These are phyloP conservation scores for Corythornis madagascariensis DNA, from an alignment of 2,113 vertebrate species.

Conservation along the genomic window DNA sequence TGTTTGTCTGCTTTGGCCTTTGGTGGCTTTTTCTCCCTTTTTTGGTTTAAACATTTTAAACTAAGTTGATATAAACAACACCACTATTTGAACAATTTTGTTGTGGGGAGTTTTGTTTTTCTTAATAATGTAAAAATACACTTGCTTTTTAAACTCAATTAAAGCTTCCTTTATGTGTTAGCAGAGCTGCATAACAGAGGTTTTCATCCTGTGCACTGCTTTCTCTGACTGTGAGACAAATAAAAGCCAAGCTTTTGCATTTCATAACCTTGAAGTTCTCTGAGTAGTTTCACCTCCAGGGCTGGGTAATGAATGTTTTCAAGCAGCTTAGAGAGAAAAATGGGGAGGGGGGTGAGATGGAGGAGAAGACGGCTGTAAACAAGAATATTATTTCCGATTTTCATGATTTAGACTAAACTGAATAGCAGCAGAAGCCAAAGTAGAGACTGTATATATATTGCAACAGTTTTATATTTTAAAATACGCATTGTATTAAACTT, in stretches of 20 bases:
- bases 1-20: slow-evolving; percentile 51
- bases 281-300: slow-evolving; percentile 73
- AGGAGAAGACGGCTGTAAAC: slow-evolving; percentile 22
- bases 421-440: background rate
- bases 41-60: background rate
- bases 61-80: slow-evolving; percentile 35
- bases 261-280: slow-evolving; percentile 76
- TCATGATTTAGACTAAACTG: slow-evolving; percentile 21
- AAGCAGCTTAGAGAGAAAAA: slow-evolving; percentile 50
- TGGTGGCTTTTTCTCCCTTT: background rate
- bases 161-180: slow-evolving; percentile 54
- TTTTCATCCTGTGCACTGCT: slow-evolving; percentile 54
- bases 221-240: slow-evolving; percentile 69
- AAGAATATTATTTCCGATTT: slow-evolving; percentile 32
- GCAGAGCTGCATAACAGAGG: slow-evolving; percentile 34
- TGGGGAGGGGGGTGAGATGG: background rate
- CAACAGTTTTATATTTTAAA: slow-evolving; percentile 27
- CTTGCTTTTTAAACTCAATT: slow-evolving; percentile 56
- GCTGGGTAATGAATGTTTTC: slow-evolving; percentile 65
- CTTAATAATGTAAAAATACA: slow-evolving; percentile 53
- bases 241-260: slow-evolving; percentile 71
- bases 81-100: slow-evolving; percentile 13
- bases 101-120: background rate
- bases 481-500: background rate
- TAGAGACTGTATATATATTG: background rate